Evolutionary conservation across 2,797 vertebrate species (phyloP).

Genomic region (Orientallactaga sibirica): DNA sequence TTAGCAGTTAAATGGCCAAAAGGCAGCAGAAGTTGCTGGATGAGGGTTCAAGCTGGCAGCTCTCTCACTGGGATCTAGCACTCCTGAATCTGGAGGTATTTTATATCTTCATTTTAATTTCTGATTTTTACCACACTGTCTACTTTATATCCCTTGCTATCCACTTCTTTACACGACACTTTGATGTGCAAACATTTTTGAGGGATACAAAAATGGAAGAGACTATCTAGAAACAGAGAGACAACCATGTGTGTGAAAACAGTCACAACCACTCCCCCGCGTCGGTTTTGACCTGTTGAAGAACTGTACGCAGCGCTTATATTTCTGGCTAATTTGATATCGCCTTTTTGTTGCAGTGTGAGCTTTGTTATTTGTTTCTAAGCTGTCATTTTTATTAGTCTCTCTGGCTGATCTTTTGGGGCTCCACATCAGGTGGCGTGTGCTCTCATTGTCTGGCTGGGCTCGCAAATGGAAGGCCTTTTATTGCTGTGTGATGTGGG

Average conservation of each 20-base stretch:
- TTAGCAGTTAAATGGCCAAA: conserved; percentile 21
- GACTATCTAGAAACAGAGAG: conserved; percentile 27
- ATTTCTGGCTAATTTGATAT: conserved; percentile 81
- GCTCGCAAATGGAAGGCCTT: conserved; percentile 88
- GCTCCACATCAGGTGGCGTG: conserved; percentile 90
- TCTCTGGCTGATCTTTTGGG: conserved; percentile 92
- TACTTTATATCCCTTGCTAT: background rate
- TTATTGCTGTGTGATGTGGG: conserved; percentile 90
- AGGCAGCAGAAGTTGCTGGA: background rate
- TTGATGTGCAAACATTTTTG: conserved; percentile 68
- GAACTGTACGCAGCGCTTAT: conserved; percentile 58
- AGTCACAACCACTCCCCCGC: conserved; percentile 46
- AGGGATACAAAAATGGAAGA: conserved; percentile 22
- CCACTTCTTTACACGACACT: conserved; percentile 45
- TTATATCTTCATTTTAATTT: background rate
- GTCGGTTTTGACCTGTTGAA: conserved; percentile 79
- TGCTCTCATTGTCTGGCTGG: conserved; percentile 86
- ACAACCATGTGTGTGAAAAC: conserved; percentile 1
- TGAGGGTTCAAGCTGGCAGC: too few relatives aligned
- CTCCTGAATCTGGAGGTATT: background rate
- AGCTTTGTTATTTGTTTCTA: conserved; percentile 86
- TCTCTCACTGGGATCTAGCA: background rate
- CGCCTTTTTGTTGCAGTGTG: background rate
- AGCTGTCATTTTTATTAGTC: conserved; percentile 91
- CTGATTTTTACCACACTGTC: background rate